Conservation (phyloP, 1,140 invertebrate species). For the Aphelinus certus region DNA sequence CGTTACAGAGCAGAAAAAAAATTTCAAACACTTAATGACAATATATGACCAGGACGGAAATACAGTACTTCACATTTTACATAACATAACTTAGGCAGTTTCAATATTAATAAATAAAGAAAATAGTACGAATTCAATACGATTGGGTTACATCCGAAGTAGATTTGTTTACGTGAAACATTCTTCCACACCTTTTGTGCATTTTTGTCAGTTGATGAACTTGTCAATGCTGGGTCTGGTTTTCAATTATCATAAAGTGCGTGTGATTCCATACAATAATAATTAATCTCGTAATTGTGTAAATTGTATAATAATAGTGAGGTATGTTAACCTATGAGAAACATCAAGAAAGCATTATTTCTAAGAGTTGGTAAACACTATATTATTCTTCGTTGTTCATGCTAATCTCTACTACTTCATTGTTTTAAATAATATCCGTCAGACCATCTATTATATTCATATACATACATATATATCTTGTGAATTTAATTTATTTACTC, state of each 20-base stretch:
- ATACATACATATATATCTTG: too few species aligned
- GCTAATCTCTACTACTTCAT: neutral
- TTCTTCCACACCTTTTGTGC: slow-evolving; percentile 23
- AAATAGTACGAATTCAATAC: slow-evolving; percentile 11
- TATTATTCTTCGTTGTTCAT: neutral
- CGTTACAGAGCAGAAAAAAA: slow-evolving; percentile 3
- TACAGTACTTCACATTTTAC: neutral
- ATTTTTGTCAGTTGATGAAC: slow-evolving; percentile 10
- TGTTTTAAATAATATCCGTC: neutral
- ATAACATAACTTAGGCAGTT: neutral
- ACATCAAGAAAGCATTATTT: neutral
- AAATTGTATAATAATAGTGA: neutral
- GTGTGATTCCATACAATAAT: neutral
- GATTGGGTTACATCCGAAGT: neutral
- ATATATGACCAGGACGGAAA: slow-evolving; percentile 10
- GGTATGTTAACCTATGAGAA: neutral
- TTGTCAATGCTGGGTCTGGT: slow-evolving; percentile 11
- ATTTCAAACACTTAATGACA: slow-evolving; percentile 9
- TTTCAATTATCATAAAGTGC: neutral
- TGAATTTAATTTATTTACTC: too few species aligned
- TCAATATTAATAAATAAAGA: neutral
- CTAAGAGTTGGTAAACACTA: too few species aligned
- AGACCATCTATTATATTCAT: too few species aligned
- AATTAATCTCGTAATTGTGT: neutral
- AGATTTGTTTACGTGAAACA: slow-evolving; percentile 7